Percentiles rank a stretch among this genome's conserved stretches.
Conservation (phyloP, 1,140 invertebrate genomes). For the Acromyrmex heyeri region DNA sequence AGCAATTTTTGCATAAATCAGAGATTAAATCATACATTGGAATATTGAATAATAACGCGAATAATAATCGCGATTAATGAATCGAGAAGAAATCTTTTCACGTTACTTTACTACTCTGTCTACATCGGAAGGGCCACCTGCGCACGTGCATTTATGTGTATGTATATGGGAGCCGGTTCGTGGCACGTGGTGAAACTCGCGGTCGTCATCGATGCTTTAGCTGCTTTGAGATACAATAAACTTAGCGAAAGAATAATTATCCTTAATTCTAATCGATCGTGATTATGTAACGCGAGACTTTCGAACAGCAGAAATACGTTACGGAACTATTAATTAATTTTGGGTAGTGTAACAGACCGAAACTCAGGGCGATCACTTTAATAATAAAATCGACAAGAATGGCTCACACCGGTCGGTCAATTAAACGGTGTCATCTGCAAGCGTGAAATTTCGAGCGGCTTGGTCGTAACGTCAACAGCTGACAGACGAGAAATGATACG, state of each 20-base stretch:
- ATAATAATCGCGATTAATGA: neutral
- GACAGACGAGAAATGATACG: slow-evolving; percentile 71
- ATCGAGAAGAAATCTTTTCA: neutral
- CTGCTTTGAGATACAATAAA: neutral
- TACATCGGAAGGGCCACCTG: slow-evolving; percentile 61
- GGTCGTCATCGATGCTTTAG: neutral
- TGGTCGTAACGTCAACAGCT: slow-evolving; percentile 72
- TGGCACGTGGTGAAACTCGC: slow-evolving; percentile 56
- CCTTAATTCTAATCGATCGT: neutral
- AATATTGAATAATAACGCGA: neutral
- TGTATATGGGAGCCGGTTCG: slow-evolving; percentile 14
- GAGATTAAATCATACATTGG: neutral
- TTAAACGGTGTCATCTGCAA: slow-evolving; percentile 76
- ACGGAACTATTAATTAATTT: slow-evolving; percentile 69
- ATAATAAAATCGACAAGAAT: slow-evolving; percentile 65
- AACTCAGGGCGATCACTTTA: slow-evolving; percentile 38
- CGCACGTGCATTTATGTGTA: slow-evolving; percentile 56
- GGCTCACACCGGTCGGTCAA: slow-evolving; percentile 58
- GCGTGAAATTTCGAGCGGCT: slow-evolving; percentile 74
- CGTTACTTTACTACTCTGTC: neutral
- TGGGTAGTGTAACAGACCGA: slow-evolving; percentile 26
- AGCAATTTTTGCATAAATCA: neutral
- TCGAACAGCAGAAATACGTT: slow-evolving; percentile 33
- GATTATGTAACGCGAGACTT: neutral
- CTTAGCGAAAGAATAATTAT: neutral